phyloP scores from a whole-genome alignment of 2,797 vertebrate genomes.

The Poecilia picta region DNA sequence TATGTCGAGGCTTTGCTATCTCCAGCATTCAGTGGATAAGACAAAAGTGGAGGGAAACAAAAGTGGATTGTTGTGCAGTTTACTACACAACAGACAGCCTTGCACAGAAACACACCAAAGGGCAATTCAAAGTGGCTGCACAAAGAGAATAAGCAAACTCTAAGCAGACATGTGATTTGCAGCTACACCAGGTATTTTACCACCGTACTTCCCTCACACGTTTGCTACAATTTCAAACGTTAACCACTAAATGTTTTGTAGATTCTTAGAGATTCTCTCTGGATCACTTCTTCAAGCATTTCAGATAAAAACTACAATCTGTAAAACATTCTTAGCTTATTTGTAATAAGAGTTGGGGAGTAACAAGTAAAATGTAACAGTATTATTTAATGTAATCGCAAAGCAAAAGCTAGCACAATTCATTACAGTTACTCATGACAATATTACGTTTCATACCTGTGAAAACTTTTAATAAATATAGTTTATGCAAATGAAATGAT shows the following conservation, averaged over 20 bases:
- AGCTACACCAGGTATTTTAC: neutral
- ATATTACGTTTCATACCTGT: neutral
- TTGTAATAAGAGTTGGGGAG: neutral
- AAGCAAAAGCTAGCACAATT: neutral
- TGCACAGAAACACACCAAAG: neutral
- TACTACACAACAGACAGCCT: neutral
- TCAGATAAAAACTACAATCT: neutral
- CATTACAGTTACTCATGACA: neutral
- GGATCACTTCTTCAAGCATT: neutral
- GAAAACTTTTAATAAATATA: neutral
- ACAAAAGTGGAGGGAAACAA: neutral
- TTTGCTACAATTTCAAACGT: neutral
- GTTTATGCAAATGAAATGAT: neutral
- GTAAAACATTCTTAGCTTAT: neutral
- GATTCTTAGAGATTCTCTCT: neutral
- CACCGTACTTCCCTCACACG: neutral
- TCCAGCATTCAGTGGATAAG: neutral
- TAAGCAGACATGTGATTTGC: neutral
- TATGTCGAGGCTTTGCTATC: neutral
- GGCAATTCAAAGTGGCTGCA: neutral
- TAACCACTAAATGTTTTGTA: neutral
- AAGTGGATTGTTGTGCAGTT: neutral
- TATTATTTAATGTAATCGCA: neutral
- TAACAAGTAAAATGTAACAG: neutral
- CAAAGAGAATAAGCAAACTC: neutral